phyloP scores from a whole-genome alignment of 2,888 invertebrate genomes.

The Auanema freiburgensis region DNA sequence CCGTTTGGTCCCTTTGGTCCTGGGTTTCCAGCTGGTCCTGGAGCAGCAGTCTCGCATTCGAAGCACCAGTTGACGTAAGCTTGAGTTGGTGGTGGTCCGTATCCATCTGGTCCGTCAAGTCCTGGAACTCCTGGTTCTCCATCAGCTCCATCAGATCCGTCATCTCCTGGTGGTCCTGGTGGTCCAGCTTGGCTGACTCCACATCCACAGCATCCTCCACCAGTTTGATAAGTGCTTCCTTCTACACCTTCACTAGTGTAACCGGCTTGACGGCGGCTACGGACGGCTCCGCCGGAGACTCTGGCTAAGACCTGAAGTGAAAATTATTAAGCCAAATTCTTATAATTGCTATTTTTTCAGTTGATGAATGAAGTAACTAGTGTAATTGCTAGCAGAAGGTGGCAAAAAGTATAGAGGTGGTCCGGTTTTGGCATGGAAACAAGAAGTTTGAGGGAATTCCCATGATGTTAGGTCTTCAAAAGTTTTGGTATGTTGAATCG shows the following conservation, averaged over 20 bases:
- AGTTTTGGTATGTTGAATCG: no score
- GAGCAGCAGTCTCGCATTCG: conserved; percentile 42
- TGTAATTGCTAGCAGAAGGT: no score
- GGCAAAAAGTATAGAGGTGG: no score
- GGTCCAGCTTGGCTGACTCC: conserved; percentile 24
- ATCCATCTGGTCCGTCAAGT: conserved; percentile 32
- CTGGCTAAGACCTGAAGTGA: conserved; percentile 42
- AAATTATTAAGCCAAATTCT: no score
- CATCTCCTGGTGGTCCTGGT: conserved; percentile 48
- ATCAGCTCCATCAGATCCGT: conserved; percentile 49
- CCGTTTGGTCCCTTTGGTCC: conserved; percentile 42
- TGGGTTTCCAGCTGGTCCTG: conserved; percentile 42
- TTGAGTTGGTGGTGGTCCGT: conserved; percentile 37
- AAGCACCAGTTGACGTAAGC: conserved; percentile 46
- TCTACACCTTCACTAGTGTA: conserved; percentile 43
- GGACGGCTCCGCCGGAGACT: conserved; percentile 40
- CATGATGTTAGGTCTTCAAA: no score
- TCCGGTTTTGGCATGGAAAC: no score
- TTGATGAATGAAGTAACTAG: no score
- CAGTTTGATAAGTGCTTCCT: conserved; percentile 24
- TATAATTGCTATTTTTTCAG: no score
- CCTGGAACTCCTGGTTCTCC: conserved; percentile 31
- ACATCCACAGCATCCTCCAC: conserved; percentile 49
- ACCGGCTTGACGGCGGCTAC: conserved; percentile 51
- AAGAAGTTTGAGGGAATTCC: no score